Percentiles rank a stretch among this genome's conserved stretches.
phyloP scores from a whole-genome alignment of 2,797 vertebrate genomes.

The Xiphorhynchus erythropygius region DNA sequence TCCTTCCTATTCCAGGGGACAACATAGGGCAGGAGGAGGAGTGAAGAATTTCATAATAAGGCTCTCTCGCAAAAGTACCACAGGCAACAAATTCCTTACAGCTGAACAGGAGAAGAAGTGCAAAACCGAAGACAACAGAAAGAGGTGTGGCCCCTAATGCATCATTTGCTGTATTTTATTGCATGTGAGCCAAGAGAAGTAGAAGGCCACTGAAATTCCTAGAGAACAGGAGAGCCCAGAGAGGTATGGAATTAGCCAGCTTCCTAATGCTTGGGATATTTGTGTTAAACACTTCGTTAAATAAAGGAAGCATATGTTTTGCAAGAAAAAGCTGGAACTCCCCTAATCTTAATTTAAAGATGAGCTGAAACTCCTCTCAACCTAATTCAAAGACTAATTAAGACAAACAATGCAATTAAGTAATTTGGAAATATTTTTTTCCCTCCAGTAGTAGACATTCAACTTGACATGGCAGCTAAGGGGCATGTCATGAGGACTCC shows the following conservation, averaged over 20 bases:
- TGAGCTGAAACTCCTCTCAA: neutral
- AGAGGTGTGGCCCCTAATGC: constrained; percentile 11
- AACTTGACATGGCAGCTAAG: neutral
- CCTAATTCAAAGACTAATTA: constrained; percentile 10
- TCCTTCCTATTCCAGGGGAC: neutral
- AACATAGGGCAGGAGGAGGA: neutral
- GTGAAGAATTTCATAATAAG: neutral
- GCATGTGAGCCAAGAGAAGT: neutral
- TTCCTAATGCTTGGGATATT: neutral
- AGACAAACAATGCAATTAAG: neutral
- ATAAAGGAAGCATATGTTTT: neutral
- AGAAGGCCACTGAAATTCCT: neutral
- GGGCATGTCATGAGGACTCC: neutral
- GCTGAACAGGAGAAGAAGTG: neutral
- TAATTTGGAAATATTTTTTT: neutral
- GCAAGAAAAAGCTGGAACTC: neutral
- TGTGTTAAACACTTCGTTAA: neutral
- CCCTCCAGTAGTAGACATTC: neutral
- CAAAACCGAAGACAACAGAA: constrained; percentile 24
- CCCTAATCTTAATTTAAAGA: neutral
- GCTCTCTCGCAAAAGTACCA: neutral
- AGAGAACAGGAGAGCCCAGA: neutral
- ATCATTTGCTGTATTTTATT: constrained; percentile 19
- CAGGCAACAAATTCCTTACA: constrained; percentile 22
- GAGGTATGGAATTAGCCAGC: neutral